Conservation (phyloP, 2,888 invertebrate species). For the Cyrtodaria siliqua region DNA sequence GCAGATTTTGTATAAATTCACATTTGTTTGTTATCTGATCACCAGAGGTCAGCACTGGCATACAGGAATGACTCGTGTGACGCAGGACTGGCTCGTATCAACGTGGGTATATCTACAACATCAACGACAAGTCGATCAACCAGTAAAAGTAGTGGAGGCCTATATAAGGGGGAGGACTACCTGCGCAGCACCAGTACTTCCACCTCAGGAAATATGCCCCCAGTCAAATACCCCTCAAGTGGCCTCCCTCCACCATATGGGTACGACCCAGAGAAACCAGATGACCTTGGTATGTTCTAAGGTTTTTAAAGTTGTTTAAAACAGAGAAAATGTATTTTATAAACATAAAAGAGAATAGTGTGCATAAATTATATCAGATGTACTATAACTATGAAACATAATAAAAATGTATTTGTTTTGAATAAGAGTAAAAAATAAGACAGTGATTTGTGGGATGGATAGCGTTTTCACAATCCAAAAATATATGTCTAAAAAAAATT, state of each 20-base stretch:
- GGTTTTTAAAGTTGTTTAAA: too few relatives aligned
- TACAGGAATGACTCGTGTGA: conserved; percentile 89
- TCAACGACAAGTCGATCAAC: conserved; percentile 98
- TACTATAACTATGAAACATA: too few relatives aligned
- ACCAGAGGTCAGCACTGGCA: conserved; percentile 92
- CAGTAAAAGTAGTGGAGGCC: conserved; percentile 94
- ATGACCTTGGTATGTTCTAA: conserved; percentile 43
- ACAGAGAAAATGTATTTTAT: too few relatives aligned
- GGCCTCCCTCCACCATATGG: conserved; percentile 76
- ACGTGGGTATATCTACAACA: conserved; percentile 96
- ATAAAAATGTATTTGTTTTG: too few relatives aligned
- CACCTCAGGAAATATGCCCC: conserved; percentile 79
- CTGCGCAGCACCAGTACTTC: conserved; percentile 83
- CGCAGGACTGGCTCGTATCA: conserved; percentile 83
- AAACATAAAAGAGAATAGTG: too few relatives aligned
- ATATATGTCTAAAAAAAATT: too few relatives aligned
- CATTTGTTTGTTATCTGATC: too few relatives aligned
- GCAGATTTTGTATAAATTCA: too few relatives aligned
- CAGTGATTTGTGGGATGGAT: too few relatives aligned
- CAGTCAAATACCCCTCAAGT: conserved; percentile 69
- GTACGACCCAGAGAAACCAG: conserved; percentile 70
- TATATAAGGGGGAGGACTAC: conserved; percentile 89
- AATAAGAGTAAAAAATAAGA: too few relatives aligned
- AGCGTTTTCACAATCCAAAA: too few relatives aligned
- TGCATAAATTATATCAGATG: too few relatives aligned